Conservation (phyloP, 37 sponge, comb jelly and placozoan genomes). For the Haliclona indistincta region DNA sequence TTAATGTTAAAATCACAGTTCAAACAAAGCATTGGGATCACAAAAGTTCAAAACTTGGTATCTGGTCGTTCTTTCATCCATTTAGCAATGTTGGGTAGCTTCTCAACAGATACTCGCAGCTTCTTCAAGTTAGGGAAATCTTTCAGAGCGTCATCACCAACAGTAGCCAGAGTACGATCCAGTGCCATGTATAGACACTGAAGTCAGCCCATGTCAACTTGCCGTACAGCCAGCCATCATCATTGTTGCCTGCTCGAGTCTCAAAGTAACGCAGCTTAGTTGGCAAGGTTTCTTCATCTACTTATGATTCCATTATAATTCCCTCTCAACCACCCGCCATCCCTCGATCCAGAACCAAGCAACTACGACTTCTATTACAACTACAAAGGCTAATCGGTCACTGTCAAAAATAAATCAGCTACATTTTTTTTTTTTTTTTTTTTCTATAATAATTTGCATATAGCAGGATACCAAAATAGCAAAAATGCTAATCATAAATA, state of each 20-base stretch:
- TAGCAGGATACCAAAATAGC: no score
- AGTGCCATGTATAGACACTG: not conserved
- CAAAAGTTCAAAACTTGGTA: constrained; percentile 39
- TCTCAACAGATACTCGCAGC: constrained; percentile 21
- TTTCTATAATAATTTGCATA: no score
- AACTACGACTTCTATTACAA: constrained; percentile 88
- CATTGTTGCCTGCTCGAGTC: no score
- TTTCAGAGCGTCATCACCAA: constrained; percentile 1
- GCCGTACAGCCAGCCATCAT: constrained; percentile 39
- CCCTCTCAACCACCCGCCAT: constrained; percentile 76
- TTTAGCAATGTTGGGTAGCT: constrained; percentile 51
- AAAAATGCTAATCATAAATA: no score
- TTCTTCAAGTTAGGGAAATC: constrained; percentile 34
- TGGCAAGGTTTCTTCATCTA: no score
- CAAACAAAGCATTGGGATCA: no score
- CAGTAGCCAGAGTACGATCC: not conserved
- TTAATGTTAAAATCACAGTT: no score
- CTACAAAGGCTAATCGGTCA: not conserved
- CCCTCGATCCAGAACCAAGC: constrained; percentile 85
- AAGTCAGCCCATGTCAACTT: constrained; percentile 48
- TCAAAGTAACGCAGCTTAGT: no score
- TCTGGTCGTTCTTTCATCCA: constrained; percentile 58
- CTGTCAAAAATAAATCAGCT: not conserved
- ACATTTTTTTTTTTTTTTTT: not conserved
- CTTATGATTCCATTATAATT: constrained; percentile 81